phyloP scores from a whole-genome alignment of 2,888 invertebrate species.

The Celastrina argiolus region DNA sequence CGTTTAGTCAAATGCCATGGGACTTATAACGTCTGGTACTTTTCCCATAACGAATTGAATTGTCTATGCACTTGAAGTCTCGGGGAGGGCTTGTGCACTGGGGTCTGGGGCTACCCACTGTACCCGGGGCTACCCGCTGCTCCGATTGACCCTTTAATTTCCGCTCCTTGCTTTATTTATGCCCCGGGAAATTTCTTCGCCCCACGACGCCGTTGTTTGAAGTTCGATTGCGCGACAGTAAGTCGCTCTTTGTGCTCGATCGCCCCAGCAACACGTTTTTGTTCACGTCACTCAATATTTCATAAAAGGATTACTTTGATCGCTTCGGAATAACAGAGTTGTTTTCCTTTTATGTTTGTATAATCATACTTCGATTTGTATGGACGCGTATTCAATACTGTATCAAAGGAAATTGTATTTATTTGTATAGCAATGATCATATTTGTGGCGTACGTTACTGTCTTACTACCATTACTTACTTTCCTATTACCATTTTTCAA shows the following conservation, averaged over 20 bases:
- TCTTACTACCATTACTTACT: too few relatives aligned
- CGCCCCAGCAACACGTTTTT: conserved; percentile 17
- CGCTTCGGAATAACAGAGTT: conserved; percentile 9
- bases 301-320: conserved; percentile 22
- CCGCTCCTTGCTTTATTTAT: conserved; percentile 49
- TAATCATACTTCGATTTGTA: not conserved
- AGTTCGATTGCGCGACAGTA: conserved; percentile 33
- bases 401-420: not conserved
- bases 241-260: conserved; percentile 32
- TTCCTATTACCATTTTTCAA: too few relatives aligned
- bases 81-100: conserved; percentile 23
- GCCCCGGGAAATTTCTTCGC: conserved; percentile 43
- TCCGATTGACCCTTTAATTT: conserved; percentile 49
- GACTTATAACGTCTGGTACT: not conserved
- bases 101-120: conserved; percentile 30
- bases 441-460: too few relatives aligned
- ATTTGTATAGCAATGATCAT: too few relatives aligned
- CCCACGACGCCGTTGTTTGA: conserved; percentile 27
- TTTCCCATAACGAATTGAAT: conserved; percentile 17
- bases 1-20: conserved; percentile 8
- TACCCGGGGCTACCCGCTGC: conserved; percentile 36
- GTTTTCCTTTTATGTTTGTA: conserved; percentile 7
- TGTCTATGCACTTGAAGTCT: conserved; percentile 16
- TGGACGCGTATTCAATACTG: too few relatives aligned
- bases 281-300: conserved; percentile 21